phyloP scores from a whole-genome alignment of 1,140 invertebrate species.

The Manduca sexta region DNA sequence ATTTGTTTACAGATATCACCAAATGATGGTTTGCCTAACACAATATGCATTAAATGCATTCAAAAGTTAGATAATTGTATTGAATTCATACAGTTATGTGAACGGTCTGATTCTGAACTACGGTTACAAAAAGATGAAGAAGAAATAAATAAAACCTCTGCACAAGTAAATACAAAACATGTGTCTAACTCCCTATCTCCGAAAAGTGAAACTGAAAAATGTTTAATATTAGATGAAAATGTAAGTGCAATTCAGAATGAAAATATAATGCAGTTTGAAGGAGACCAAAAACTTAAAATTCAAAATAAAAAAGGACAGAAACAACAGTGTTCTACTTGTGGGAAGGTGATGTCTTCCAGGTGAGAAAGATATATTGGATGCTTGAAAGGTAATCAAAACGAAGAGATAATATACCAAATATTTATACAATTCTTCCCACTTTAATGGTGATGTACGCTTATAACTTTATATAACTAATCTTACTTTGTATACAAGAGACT shows the following conservation, averaged over 20 bases:
- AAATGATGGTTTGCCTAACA: slow-evolving; percentile 52
- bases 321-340: slow-evolving; percentile 66
- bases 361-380: too few species aligned
- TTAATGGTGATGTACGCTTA: too few species aligned
- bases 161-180: background rate
- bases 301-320: slow-evolving; percentile 32
- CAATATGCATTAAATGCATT: slow-evolving; percentile 49
- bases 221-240: slow-evolving; percentile 14
- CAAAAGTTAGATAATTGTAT: slow-evolving; percentile 46
- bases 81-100: slow-evolving; percentile 54
- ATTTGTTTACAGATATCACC: slow-evolving; percentile 48
- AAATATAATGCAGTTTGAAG: background rate
- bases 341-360: slow-evolving; percentile 69
- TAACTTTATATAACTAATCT: too few species aligned
- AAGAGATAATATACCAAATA: too few species aligned
- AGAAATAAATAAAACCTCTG: too few species aligned
- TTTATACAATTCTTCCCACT: too few species aligned
- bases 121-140: slow-evolving; percentile 8
- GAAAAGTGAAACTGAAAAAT: slow-evolving; percentile 13
- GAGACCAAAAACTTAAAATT: background rate
- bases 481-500: too few species aligned
- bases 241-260: slow-evolving; percentile 5
- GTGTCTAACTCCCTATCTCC: background rate
- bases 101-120: slow-evolving; percentile 47
- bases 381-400: too few species aligned